Percentiles rank a stretch among this genome's conserved stretches.
Conservation (phyloP, 2,888 invertebrate genomes). For the Gortyna flavago region DNA sequence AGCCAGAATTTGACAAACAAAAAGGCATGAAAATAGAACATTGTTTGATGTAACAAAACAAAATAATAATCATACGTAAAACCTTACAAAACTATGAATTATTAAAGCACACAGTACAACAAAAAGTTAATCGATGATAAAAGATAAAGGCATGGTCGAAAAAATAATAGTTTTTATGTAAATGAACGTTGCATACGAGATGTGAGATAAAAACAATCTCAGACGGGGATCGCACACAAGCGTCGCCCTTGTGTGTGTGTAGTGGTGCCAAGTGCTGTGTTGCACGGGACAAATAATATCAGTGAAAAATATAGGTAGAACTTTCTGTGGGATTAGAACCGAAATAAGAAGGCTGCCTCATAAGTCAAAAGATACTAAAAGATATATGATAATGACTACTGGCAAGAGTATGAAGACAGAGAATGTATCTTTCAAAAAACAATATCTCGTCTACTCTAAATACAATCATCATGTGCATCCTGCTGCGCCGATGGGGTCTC, state of each 20-base stretch:
- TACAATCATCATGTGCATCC: not conserved
- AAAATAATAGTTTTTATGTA: conserved; percentile 86
- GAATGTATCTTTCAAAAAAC: not conserved
- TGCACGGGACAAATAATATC: conserved; percentile 34
- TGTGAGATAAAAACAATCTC: conserved; percentile 73
- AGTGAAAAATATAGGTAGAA: conserved; percentile 9
- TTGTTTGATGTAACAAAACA: not conserved
- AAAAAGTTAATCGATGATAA: conserved; percentile 78
- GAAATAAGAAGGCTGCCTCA: not conserved
- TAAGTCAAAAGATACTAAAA: not conserved
- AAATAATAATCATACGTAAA: not conserved
- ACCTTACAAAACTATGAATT: conserved; percentile 45
- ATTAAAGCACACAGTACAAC: conserved; percentile 62
- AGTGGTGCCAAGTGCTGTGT: conserved; percentile 53
- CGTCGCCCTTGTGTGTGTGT: conserved; percentile 56
- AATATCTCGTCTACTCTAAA: not conserved
- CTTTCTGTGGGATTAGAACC: not conserved
- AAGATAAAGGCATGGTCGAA: conserved; percentile 74
- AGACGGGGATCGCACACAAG: conserved; percentile 65
- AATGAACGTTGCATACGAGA: conserved; percentile 82
- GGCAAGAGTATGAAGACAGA: not conserved
- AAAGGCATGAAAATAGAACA: not conserved
- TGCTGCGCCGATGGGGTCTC: not conserved
- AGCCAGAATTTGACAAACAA: not conserved
- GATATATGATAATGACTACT: not conserved